Percentiles rank a stretch among this genome's conserved stretches.
These are phyloP conservation scores for Drosophila mimetica DNA, from an alignment of 2,888 invertebrate species.

Conservation along the genomic window DNA sequence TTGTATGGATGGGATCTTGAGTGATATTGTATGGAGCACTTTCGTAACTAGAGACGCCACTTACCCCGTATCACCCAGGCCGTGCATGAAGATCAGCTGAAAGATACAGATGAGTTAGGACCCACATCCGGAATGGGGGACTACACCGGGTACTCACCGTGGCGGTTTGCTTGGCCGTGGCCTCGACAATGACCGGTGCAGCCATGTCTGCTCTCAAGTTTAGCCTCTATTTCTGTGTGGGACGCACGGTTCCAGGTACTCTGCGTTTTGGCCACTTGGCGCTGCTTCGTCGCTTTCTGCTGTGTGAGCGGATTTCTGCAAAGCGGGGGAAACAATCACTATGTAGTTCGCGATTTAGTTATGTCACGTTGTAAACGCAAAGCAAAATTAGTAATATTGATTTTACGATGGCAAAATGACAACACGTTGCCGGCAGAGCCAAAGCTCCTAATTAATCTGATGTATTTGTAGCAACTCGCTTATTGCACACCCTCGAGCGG, in stretches of 20 bases:
- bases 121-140: background rate
- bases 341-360: conserved; percentile 40
- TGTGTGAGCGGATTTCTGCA: conserved; percentile 43
- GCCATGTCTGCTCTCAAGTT: conserved; percentile 70
- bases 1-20: background rate
- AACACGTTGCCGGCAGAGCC: conserved; percentile 29
- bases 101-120: conserved; percentile 82
- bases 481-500: background rate
- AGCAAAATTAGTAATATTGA: conserved; percentile 75
- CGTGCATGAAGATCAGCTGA: conserved; percentile 97
- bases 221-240: conserved; percentile 65
- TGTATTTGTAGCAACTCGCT: background rate
- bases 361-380: conserved; percentile 63
- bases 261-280: conserved; percentile 27
- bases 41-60: conserved; percentile 76
- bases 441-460: background rate
- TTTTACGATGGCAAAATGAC: conserved; percentile 53
- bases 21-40: background rate
- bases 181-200: conserved; percentile 92
- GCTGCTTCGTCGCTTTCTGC: conserved; percentile 34
- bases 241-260: conserved; percentile 52
- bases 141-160: conserved; percentile 87
- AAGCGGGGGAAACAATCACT: conserved; percentile 17
- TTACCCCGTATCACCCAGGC: conserved; percentile 97
- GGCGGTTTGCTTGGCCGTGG: conserved; percentile 93